These are phyloP conservation scores for Echiichthys vipera DNA, from an alignment of 2,797 vertebrate genomes.

Conservation along the genomic window DNA sequence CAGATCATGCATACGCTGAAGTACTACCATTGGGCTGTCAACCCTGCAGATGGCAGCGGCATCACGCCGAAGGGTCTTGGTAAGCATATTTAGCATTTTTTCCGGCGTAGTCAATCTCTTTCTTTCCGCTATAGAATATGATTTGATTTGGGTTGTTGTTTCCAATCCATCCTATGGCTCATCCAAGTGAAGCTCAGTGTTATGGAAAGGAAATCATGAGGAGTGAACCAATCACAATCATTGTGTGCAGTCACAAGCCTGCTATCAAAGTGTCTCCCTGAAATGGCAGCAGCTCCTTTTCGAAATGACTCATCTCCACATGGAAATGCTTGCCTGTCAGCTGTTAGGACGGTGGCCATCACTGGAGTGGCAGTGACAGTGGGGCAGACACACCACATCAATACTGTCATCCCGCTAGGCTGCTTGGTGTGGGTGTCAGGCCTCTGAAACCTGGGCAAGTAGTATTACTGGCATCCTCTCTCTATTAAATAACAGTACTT, in stretches of 20 bases:
- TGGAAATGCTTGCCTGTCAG: slow-evolving; percentile 70
- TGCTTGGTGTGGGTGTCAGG: slow-evolving; percentile 60
- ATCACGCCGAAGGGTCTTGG: slow-evolving; percentile 91
- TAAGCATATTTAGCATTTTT: slow-evolving; percentile 66
- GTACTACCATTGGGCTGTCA: slow-evolving; percentile 96
- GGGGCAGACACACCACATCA: slow-evolving; percentile 69
- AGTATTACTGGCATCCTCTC: slow-evolving; percentile 52
- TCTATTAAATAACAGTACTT: slow-evolving; percentile 49
- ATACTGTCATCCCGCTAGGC: slow-evolving; percentile 62
- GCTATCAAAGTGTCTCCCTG: slow-evolving; percentile 50
- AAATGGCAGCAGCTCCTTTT: slow-evolving; percentile 64
- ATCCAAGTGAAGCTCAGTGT: slow-evolving; percentile 26
- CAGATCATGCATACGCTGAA: slow-evolving; percentile 95
- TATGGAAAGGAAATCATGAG: slow-evolving; percentile 39
- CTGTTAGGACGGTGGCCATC: slow-evolving; percentile 65
- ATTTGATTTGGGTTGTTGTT: slow-evolving; percentile 29
- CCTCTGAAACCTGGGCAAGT: slow-evolving; percentile 61
- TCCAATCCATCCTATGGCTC: slow-evolving; percentile 23
- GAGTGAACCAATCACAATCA: slow-evolving; percentile 49
- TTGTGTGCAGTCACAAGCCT: slow-evolving; percentile 44
- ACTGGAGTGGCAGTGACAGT: slow-evolving; percentile 63
- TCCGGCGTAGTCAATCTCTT: not conserved
- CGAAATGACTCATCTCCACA: slow-evolving; percentile 70
- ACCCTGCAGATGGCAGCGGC: slow-evolving; percentile 91
- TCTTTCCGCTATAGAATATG: not conserved